phyloP scores from a whole-genome alignment of 2,113 vertebrate species.

The Platycercus adscitus region DNA sequence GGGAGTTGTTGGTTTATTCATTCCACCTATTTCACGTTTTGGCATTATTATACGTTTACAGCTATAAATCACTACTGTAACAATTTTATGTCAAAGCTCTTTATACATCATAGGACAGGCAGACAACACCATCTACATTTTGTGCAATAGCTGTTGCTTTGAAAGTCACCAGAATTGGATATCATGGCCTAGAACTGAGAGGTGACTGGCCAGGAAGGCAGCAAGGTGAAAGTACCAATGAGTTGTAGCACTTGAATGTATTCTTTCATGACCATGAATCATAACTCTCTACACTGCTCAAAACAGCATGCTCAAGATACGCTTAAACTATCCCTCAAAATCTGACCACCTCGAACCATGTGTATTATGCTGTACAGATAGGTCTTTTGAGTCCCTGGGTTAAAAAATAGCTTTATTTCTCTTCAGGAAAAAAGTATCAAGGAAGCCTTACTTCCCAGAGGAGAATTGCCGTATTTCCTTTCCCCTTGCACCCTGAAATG shows the following conservation, averaged over 20 bases:
- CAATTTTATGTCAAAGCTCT: neutral
- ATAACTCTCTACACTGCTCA: neutral
- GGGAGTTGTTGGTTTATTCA: neutral
- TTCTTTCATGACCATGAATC: neutral
- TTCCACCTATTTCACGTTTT: neutral
- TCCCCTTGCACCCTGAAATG: neutral
- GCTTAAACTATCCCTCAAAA: neutral
- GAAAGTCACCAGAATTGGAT: neutral
- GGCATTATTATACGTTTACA: neutral
- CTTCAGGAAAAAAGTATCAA: neutral
- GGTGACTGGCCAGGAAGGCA: neutral
- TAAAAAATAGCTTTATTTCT: neutral
- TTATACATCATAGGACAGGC: neutral
- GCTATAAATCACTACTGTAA: neutral
- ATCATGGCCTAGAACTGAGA: neutral
- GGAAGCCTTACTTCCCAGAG: neutral
- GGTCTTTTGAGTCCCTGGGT: neutral
- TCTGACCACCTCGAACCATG: neutral
- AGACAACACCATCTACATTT: neutral
- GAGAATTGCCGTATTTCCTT: neutral
- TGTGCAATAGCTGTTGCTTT: neutral
- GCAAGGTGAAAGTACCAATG: neutral
- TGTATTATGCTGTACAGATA: rapidly evolving
- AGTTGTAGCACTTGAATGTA: rapidly evolving
- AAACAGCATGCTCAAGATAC: neutral